Base-by-base conservation (phyloP, 1,140 invertebrate species). In the Aphaenogaster ashmeadi region DNA sequence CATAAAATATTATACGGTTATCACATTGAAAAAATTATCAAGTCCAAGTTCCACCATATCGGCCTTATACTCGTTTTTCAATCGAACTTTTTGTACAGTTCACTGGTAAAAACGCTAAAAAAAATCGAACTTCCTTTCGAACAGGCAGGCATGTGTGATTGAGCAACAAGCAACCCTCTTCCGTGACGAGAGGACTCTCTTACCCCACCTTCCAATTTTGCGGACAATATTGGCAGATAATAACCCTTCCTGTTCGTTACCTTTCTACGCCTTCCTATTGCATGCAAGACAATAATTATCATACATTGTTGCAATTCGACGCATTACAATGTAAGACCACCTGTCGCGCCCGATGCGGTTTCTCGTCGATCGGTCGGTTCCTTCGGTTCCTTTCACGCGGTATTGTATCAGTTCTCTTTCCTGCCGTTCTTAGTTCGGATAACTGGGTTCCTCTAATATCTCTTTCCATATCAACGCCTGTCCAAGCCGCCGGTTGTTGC, bases 291-390 rank as follows among this genome's bases (percentile, higher is more conserved):
- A 75, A 84, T 75, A 84, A 84, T 84, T 84, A 83, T 83, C 80
- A 83, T 72, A 83, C 66, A 84, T 84, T 84, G 80, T 84, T 84
- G 69, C 80, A 84, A 84, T 60, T 60, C 80, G 80, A 75, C 11
- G 54, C 36, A 47, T 60, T 74, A 83, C 80, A 84, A 84, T 84
- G 44, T 62, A 50, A 84, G 80, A 75, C 80, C 80, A 84, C 69
- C 80, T 84, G 80, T 84, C 69, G 80, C 69, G 69, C 54, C 54
- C 80, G n/a, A 84, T 86, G 72, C n/a, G 78, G 78, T 87, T 87
- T 80, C 75, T 69, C 54, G 77, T 81, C 84, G 72, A 87, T 87
- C 64, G 60, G 38, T 27, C 62, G 83, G 85, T 79, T 86, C 75
- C 72, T 75, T 77, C 58, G 77, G 85, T 81, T 81, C 66, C 56